A percentile compares a stretch with the other conserved stretches of the same genome.
Conservation (phyloP, 2,888 invertebrate species). For the Chironomus riparius region DNA sequence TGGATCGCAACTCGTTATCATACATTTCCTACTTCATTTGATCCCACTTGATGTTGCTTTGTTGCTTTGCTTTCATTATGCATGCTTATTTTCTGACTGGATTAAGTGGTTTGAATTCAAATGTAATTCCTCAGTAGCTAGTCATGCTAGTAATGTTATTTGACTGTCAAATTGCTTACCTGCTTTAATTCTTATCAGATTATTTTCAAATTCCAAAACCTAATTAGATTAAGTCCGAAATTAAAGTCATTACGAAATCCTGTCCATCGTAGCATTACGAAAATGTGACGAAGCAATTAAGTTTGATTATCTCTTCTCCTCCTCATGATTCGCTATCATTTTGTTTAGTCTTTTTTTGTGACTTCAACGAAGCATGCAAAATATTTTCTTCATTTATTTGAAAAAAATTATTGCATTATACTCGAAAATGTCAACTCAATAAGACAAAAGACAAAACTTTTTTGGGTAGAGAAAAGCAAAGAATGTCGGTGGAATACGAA, state of each 20-base stretch:
- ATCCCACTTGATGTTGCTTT: too few species aligned
- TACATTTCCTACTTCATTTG: too few species aligned
- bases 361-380: conserved; percentile 4
- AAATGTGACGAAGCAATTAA: background rate
- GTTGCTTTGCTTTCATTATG: too few species aligned
- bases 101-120: too few species aligned
- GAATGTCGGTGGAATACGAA: background rate
- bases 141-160: too few species aligned
- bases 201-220: background rate
- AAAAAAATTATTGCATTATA: background rate
- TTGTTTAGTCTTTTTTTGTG: background rate
- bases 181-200: background rate
- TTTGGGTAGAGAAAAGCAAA: background rate
- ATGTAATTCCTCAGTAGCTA: too few species aligned
- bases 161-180: too few species aligned
- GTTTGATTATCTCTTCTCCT: too few species aligned
- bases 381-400: background rate
- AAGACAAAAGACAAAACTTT: too few species aligned
- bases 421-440: conserved; percentile 12
- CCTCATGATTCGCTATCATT: background rate
- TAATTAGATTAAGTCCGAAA: background rate
- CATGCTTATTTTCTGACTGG: too few species aligned
- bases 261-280: background rate
- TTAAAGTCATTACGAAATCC: too few species aligned
- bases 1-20: too few species aligned